These are phyloP conservation scores for Smithornis capensis DNA, from an alignment of 2,113 vertebrate genomes.

Conservation along the genomic window DNA sequence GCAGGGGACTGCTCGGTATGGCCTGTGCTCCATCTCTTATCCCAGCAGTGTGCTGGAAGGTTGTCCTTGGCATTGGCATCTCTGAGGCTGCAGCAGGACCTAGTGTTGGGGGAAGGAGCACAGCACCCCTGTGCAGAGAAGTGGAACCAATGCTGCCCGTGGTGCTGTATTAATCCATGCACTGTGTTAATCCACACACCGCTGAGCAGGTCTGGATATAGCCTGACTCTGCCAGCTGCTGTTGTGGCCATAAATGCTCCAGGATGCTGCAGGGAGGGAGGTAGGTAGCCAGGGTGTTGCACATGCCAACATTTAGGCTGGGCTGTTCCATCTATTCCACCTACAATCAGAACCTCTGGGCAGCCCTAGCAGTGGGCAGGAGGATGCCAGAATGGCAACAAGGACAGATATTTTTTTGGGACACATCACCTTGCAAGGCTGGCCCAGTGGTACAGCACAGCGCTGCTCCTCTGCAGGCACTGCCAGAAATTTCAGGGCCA, in stretches of 20 bases:
- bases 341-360: not conserved
- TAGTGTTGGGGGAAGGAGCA: fast-evolving
- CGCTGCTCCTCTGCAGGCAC: not conserved
- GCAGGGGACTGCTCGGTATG: not conserved
- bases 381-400: not conserved
- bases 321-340: not conserved
- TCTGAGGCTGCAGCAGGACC: not conserved
- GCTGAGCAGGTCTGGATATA: not conserved
- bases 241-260: not conserved
- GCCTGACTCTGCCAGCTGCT: not conserved
- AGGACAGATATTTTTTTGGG: not conserved
- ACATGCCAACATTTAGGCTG: not conserved
- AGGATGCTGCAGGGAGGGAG: not conserved
- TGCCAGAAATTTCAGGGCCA: not conserved
- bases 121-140: not conserved
- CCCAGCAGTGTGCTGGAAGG: not conserved
- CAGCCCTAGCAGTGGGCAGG: not conserved
- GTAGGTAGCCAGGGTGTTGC: not conserved
- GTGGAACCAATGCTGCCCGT: fast-evolving
- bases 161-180: fast-evolving
- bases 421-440: not conserved
- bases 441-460: not conserved
- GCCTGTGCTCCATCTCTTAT: not conserved
- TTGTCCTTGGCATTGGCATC: not conserved
- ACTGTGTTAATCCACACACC: fast-evolving